These are phyloP conservation scores for Sebastiscus albofasciatus DNA, from an alignment of 2,797 vertebrate species.

Conservation along the genomic window DNA sequence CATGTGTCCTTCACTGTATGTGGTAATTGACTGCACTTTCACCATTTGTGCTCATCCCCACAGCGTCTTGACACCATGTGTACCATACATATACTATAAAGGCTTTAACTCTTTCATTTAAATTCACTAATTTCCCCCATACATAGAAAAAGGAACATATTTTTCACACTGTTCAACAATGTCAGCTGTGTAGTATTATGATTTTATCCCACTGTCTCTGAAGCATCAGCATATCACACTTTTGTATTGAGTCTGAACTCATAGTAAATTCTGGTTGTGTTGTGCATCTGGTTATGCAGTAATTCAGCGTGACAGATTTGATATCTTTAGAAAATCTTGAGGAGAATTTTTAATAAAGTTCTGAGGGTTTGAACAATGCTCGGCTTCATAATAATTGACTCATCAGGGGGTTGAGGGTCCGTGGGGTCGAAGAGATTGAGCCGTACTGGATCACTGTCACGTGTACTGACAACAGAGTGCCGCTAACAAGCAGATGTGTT, in stretches of 20 bases:
- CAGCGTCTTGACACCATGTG: background rate
- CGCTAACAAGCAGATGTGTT: slow-evolving; percentile 5
- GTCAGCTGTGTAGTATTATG: background rate
- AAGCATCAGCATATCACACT: background rate
- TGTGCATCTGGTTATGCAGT: slow-evolving; percentile 2
- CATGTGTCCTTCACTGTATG: background rate
- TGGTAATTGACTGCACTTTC: background rate
- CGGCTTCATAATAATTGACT: slow-evolving; percentile 22
- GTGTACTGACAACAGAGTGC: background rate
- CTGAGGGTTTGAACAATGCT: slow-evolving; percentile 9
- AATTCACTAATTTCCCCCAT: background rate
- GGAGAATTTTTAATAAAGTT: slow-evolving; percentile 20
- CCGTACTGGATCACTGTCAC: slow-evolving; percentile 5
- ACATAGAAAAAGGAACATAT: background rate
- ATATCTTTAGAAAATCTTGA: slow-evolving; percentile 13
- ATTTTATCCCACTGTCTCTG: background rate
- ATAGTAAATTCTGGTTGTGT: slow-evolving; percentile 2
- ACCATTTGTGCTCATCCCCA: background rate
- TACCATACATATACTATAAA: background rate
- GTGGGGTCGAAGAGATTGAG: background rate
- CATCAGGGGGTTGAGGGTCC: slow-evolving; percentile 1
- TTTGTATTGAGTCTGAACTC: background rate
- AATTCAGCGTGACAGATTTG: slow-evolving; percentile 27
- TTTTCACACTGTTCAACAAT: background rate
- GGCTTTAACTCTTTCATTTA: background rate